phyloP scores from a whole-genome alignment of 2,797 vertebrate species.

The Microctenopoma steveboyesi region DNA sequence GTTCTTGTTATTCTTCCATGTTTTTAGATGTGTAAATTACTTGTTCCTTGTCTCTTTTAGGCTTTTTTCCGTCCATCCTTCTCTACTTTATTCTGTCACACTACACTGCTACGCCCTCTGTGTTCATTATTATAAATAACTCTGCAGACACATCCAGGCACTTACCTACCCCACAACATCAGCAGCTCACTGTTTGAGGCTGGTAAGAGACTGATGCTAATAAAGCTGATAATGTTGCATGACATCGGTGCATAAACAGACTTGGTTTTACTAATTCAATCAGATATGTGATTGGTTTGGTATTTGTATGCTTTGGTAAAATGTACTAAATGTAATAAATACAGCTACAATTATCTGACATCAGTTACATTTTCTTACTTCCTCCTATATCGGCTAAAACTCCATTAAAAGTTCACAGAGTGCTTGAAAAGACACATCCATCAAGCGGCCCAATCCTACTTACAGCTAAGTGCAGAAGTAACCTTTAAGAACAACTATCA shows the following conservation, averaged over 20 bases:
- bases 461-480: not conserved
- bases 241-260: no score
- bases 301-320: not conserved
- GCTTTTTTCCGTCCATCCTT: not conserved
- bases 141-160: constrained; percentile 11
- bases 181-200: constrained; percentile 11
- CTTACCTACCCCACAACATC: constrained; percentile 20
- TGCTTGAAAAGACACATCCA: not conserved
- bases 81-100: not conserved
- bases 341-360: no score
- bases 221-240: constrained; percentile 12
- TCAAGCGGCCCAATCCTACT: not conserved
- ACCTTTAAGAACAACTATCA: constrained; percentile 6
- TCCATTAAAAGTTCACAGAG: no score
- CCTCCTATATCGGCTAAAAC: not conserved
- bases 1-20: not conserved
- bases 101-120: not conserved
- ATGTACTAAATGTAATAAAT: no score
- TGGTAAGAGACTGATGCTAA: constrained; percentile 2
- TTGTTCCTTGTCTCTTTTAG: no score
- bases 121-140: constrained; percentile 30
- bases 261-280: not conserved
- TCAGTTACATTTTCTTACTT: not conserved
- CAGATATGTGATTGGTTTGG: no score
- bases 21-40: not conserved